Evolutionary conservation across 2,113 vertebrate species (phyloP).

Genomic region (Cervus canadensis): DNA sequence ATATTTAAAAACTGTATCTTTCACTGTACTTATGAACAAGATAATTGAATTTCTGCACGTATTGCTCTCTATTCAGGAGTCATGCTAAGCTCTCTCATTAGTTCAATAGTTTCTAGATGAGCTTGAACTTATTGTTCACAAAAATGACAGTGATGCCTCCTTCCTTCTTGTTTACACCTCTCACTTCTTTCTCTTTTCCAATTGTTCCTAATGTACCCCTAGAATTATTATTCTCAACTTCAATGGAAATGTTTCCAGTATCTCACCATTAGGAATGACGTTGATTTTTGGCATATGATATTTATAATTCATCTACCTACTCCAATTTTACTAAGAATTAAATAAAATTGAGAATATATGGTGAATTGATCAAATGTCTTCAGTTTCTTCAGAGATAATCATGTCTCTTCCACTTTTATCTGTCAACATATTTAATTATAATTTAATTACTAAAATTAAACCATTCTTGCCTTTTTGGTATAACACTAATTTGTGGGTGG

Average conservation of each 20-base stretch:
- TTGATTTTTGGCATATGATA: slow-evolving; percentile 35
- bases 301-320: slow-evolving; percentile 26
- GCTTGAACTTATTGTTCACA: not conserved
- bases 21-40: not conserved
- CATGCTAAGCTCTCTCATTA: not conserved
- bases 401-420: not conserved
- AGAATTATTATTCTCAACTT: slow-evolving; percentile 22
- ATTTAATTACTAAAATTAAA: not conserved
- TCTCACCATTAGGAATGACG: not conserved
- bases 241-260: not conserved
- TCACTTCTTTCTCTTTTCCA: not conserved
- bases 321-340: slow-evolving; percentile 4
- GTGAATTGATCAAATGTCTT: not conserved
- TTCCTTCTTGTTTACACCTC: not conserved
- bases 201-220: not conserved
- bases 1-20: not conserved
- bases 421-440: slow-evolving; percentile 3
- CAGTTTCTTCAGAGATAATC: not conserved
- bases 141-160: not conserved
- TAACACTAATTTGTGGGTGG: not conserved
- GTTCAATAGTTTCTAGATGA: not conserved
- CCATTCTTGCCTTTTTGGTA: not conserved
- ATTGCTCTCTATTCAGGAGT: not conserved
- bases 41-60: not conserved
- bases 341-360: not conserved